Conservation (phyloP, 2,797 vertebrate genomes). For the Hemitrygon akajei region DNA sequence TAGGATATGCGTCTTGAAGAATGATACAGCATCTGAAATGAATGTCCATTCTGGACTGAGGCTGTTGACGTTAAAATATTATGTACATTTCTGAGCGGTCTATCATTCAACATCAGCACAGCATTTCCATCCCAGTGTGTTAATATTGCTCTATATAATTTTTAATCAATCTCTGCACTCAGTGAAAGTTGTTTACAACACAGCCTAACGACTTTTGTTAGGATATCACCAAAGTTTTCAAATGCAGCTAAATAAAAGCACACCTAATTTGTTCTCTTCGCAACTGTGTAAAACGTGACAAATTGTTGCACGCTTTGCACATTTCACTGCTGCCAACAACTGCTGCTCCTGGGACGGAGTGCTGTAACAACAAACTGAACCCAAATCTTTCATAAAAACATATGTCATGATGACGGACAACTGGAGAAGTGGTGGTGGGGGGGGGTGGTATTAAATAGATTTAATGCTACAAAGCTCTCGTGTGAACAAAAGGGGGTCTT, state of each 20-base stretch:
- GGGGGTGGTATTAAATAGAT: conserved; percentile 70
- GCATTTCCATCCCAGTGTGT: not conserved
- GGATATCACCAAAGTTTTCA: not conserved
- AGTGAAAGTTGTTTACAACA: not conserved
- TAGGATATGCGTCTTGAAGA: not conserved
- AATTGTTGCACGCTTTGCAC: conserved; percentile 68
- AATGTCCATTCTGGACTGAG: not conserved
- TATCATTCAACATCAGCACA: not conserved
- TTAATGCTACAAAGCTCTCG: conserved; percentile 67
- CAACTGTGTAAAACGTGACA: conserved; percentile 76
- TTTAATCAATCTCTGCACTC: conserved; percentile 15
- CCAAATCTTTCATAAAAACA: conserved; percentile 73
- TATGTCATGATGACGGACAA: conserved; percentile 75
- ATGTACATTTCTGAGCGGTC: not conserved
- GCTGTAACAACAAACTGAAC: conserved; percentile 65
- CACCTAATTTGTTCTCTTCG: conserved; percentile 74
- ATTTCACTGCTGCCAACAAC: conserved; percentile 68
- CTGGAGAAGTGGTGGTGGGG: conserved; percentile 46
- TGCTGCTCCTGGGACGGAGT: conserved; percentile 66
- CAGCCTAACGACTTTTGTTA: not conserved
- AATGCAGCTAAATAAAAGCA: conserved; percentile 43
- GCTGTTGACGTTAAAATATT: not conserved
- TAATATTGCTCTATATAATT: not conserved
- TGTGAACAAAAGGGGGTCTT: conserved; percentile 69
- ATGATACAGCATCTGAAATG: not conserved